Conservation (phyloP, 2,888 invertebrate genomes). For the Teleogryllus oceanicus region DNA sequence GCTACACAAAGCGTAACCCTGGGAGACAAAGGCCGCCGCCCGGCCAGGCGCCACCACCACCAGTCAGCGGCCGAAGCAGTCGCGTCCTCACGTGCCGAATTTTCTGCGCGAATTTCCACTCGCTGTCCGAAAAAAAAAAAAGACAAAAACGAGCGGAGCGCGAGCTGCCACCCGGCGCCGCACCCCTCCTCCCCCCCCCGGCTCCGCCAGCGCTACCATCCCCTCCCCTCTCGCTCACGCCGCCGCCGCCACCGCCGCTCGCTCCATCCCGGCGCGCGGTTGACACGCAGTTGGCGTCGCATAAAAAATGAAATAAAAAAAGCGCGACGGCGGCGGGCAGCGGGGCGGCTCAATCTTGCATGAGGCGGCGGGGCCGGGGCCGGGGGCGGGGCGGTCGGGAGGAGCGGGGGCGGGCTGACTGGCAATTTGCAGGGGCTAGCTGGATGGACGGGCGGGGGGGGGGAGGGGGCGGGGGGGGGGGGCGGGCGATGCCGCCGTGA, state of each 20-base stretch:
- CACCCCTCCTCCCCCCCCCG: background rate
- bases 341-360: conserved; percentile 18
- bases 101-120: conserved; percentile 18
- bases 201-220: background rate
- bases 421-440: conserved; percentile 6
- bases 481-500: background rate
- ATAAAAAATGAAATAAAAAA: conserved; percentile 18
- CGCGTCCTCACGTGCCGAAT: conserved; percentile 6
- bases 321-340: conserved; percentile 18
- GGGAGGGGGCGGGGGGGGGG: background rate
- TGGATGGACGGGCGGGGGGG: too few species aligned
- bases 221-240: too few species aligned
- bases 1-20: too few species aligned
- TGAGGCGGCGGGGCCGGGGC: background rate
- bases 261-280: background rate
- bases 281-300: conserved; percentile 18
- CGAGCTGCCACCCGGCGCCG: background rate
- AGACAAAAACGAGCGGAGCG: background rate
- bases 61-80: background rate
- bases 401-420: background rate
- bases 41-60: background rate
- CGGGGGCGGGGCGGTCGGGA: background rate
- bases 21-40: background rate
- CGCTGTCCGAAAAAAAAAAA: background rate
- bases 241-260: background rate